Conservation (phyloP, 2,113 vertebrate genomes). For the Lampris incognitus region DNA sequence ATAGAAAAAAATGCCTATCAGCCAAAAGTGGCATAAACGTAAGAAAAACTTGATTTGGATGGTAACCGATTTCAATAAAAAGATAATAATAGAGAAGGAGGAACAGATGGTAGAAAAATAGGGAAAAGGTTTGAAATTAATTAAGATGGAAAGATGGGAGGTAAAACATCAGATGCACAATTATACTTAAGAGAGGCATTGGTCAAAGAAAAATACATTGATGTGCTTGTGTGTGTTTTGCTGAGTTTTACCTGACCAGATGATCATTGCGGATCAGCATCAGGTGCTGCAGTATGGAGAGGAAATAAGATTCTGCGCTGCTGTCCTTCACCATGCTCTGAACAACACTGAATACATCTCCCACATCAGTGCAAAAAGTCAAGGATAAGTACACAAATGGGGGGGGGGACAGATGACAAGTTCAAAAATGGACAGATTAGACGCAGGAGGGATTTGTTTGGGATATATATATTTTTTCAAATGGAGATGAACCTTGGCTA, state of each 20-base stretch:
- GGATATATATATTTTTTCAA: not conserved
- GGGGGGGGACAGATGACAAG: conserved; percentile 12
- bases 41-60: too few species aligned
- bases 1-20: too few species aligned
- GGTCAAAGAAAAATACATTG: not conserved
- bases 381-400: conserved; percentile 80
- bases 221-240: not conserved
- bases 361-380: conserved; percentile 86
- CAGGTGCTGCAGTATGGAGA: conserved; percentile 97
- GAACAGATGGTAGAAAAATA: not conserved
- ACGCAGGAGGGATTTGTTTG: not conserved
- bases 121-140: not conserved
- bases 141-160: not conserved
- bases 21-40: too few species aligned
- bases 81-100: not conserved
- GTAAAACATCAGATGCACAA: not conserved
- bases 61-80: not conserved
- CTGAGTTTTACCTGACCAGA: conserved; percentile 89
- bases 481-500: not conserved
- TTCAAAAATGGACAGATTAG: not conserved
- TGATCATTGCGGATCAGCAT: conserved; percentile 93
- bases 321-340: conserved; percentile 92
- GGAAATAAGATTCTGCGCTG: conserved; percentile 89
- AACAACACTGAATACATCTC: conserved; percentile 91
- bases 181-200: not conserved